These are phyloP conservation scores for Triplophysa tibetana DNA, from an alignment of 2,113 vertebrate species.

Conservation along the genomic window DNA sequence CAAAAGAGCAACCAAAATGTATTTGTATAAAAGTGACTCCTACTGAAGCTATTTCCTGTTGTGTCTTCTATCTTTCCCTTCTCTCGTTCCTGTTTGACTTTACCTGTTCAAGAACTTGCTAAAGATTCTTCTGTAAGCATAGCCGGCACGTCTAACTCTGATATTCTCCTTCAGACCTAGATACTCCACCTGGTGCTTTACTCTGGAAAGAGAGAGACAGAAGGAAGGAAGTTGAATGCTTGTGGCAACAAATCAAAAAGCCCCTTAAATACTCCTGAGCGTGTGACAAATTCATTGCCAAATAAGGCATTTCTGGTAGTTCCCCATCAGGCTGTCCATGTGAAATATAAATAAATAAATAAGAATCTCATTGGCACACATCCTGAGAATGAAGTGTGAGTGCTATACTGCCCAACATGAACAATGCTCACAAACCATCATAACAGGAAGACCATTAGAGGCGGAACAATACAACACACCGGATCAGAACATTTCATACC, in stretches of 20 bases:
- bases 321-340: not conserved
- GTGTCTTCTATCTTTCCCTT: not conserved
- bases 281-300: not conserved
- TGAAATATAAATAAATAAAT: not conserved
- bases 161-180: slow-evolving; percentile 97
- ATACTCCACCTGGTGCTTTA: slow-evolving; percentile 98
- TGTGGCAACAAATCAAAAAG: not conserved
- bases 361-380: slow-evolving; percentile 49
- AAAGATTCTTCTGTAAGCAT: slow-evolving; percentile 92
- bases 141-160: slow-evolving; percentile 93
- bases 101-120: slow-evolving; percentile 96
- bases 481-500: slow-evolving; percentile 53
- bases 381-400: slow-evolving; percentile 64
- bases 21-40: not conserved
- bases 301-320: slow-evolving; percentile 15
- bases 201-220: slow-evolving; percentile 69
- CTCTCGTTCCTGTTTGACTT: too few species aligned
- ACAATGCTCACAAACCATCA: slow-evolving; percentile 46
- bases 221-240: not conserved
- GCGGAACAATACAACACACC: slow-evolving; percentile 65
- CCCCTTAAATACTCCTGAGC: not conserved
- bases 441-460: slow-evolving; percentile 69
- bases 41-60: not conserved
- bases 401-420: slow-evolving; percentile 54
- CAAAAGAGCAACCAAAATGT: not conserved